A percentile compares a stretch with the other conserved stretches of the same genome.
phyloP scores from a whole-genome alignment of 2,888 invertebrate genomes.

The Eilema griseolum region DNA sequence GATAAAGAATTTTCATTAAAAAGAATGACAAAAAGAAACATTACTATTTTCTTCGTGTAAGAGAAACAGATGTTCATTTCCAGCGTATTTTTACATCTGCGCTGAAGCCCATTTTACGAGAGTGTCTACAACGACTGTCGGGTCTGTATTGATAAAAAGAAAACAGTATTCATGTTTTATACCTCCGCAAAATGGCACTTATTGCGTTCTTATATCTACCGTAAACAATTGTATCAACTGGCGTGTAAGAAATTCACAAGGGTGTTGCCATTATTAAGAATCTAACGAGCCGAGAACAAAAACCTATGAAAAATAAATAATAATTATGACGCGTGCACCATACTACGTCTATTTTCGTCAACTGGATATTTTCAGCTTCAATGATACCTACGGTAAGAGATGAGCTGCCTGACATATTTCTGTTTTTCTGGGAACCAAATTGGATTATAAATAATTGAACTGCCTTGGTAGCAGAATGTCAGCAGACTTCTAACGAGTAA shows the following conservation, averaged over 20 bases:
- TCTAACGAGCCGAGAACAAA: not conserved
- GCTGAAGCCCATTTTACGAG: conserved; percentile 53
- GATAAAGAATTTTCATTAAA: too few relatives aligned
- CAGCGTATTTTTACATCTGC: conserved; percentile 28
- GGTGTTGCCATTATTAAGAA: conserved; percentile 8
- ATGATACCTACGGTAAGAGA: too few relatives aligned
- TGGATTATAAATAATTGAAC: too few relatives aligned
- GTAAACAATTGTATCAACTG: conserved; percentile 40
- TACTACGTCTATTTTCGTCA: too few relatives aligned
- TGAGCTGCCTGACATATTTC: too few relatives aligned
- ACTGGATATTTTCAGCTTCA: too few relatives aligned
- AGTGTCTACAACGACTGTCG: conserved; percentile 55
- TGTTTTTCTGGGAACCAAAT: not conserved
- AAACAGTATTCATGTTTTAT: conserved; percentile 66
- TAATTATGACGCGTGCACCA: too few relatives aligned
- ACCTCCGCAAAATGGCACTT: conserved; percentile 60
- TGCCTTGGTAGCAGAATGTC: too few relatives aligned
- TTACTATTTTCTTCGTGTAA: too few relatives aligned
- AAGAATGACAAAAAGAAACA: too few relatives aligned
- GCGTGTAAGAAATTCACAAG: conserved; percentile 5
- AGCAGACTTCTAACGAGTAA: not conserved
- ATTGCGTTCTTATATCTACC: conserved; percentile 32
- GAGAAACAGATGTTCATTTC: not conserved
- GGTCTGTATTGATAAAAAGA: conserved; percentile 67
- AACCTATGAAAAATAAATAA: too few relatives aligned